Evolutionary conservation across 2,888 invertebrate genomes (phyloP).

Genomic region (Cinara cedri): DNA sequence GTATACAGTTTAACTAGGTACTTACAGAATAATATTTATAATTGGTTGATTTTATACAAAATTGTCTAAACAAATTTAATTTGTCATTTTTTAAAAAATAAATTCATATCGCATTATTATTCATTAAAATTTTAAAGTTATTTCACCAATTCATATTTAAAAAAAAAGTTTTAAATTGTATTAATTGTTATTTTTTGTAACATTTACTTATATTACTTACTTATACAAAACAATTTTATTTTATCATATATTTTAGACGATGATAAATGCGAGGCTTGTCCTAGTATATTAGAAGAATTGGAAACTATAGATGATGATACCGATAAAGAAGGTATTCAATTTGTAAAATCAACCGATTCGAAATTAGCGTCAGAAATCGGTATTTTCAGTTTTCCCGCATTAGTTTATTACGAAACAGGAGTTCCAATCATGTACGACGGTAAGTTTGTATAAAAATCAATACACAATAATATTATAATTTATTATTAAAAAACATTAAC

Average conservation of each 20-base stretch:
- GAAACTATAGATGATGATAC: constrained; percentile 93
- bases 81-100: no score
- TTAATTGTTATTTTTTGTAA: neutral
- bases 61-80: no score
- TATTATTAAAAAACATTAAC: no score
- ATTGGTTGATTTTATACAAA: no score
- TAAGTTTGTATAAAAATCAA: constrained; percentile 66
- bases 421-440: constrained; percentile 95
- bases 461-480: no score
- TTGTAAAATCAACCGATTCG: constrained; percentile 89
- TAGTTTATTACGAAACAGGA: constrained; percentile 91
- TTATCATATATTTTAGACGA: no score
- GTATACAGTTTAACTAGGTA: no score
- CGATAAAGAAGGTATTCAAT: constrained; percentile 89
- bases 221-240: no score
- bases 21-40: no score
- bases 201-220: no score
- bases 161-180: neutral
- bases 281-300: constrained; percentile 82
- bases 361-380: constrained; percentile 89
- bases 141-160: neutral
- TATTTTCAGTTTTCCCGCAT: constrained; percentile 88
- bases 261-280: constrained; percentile 84
- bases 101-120: no score
- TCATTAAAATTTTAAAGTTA: no score